Evolutionary conservation across 2,888 invertebrate species (phyloP).

Genomic region (Holacanthella duospinosa): DNA sequence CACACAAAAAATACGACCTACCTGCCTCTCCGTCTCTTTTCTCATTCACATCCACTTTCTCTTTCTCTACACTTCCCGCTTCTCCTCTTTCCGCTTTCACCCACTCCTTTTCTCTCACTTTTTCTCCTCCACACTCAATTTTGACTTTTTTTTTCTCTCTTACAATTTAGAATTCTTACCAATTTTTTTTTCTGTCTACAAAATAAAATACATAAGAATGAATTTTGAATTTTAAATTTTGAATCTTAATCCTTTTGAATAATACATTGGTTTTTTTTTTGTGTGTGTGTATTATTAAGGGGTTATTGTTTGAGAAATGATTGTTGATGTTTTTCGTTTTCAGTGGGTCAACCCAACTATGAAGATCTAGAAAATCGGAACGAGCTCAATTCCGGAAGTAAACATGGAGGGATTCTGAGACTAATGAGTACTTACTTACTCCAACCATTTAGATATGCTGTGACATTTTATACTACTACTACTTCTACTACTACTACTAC

Average conservation of each 20-base stretch:
- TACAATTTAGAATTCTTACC: neutral
- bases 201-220: neutral
- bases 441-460: too few species aligned
- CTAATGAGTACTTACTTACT: too few species aligned
- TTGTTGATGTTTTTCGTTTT: too few species aligned
- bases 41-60: slow-evolving; percentile 5
- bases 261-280: neutral
- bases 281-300: neutral
- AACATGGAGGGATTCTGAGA: neutral
- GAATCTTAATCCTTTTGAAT: neutral
- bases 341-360: slow-evolving; percentile 27
- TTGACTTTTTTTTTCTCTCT: neutral
- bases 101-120: neutral
- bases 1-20: neutral
- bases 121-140: neutral
- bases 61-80: neutral
- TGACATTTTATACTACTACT: too few species aligned
- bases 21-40: neutral
- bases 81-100: neutral
- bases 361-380: slow-evolving; percentile 24
- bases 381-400: neutral
- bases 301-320: too few species aligned
- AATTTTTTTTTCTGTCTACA: neutral
- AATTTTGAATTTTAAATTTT: neutral
- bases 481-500: too few species aligned